Evolutionary conservation across 2,113 vertebrate genomes (phyloP), one percentile per base, ranked within the genome.

Genomic region (Ptychochromis oligacanthus): DNA sequence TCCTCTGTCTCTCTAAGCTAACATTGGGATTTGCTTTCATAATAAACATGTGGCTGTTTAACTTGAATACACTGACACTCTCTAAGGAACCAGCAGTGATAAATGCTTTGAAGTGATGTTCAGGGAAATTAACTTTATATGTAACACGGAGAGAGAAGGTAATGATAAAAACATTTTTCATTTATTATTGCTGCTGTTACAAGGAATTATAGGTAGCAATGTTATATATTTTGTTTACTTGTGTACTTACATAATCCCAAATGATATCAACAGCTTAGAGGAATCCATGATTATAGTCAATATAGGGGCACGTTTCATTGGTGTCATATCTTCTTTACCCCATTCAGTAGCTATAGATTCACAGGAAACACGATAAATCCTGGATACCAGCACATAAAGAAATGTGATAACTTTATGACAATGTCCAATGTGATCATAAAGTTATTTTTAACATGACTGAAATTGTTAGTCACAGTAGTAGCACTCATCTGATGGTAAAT

Each of bases 31-130:
- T 88, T 87, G 28, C 61, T 89, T 90, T 90, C 79, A 90, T 82
- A 88, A 86, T 85, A 79, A 90, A 88, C 87, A 87, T 26, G 28
- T 38, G 80, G 57, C 60, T 80, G 64, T 85, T 91, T 74, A 90
- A 88, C 84, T 86, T 72, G 52, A 87, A 76, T 17, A 40, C 81
- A 38, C 15, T 70, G 90, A 84, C 78, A 9, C 62, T 81, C 82
- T 89, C 83, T 28, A 18, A 62, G 86, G 81, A 79, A 20, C n/a
- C 9, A 1, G 2, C 10, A 4, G 54, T 34, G 15, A 84, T 82
- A 62, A 81, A 79, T 84, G 18, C 15, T 70, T 55, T 61, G 72
- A 88, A 86, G 58, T 40, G 14, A 54, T 79, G 49, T 65, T 79
- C 22, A 40, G 40, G 70, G 59, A 77, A 82, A 83, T 49, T 3